phyloP scores from a whole-genome alignment of 2,797 vertebrate species.

The Gambusia yucatana region DNA sequence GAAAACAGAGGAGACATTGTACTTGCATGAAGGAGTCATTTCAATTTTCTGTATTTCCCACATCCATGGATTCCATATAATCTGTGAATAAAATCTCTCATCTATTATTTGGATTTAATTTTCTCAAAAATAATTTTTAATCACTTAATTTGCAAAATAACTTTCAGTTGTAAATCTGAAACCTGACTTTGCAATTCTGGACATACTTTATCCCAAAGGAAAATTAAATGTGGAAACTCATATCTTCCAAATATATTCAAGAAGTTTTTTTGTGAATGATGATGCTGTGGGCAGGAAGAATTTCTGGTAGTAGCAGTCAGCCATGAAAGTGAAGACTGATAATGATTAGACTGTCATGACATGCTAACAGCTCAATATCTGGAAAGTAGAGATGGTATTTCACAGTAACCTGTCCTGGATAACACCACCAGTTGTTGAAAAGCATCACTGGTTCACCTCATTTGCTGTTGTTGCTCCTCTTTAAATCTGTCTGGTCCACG shows the following conservation, averaged over 20 bases:
- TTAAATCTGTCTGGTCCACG: not conserved
- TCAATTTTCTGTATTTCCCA: not conserved
- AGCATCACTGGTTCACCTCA: not conserved
- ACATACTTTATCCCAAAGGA: not conserved
- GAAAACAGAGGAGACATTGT: conserved; percentile 71
- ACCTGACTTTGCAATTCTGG: not conserved
- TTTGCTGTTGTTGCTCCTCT: not conserved
- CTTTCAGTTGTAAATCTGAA: not conserved
- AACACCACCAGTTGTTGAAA: not conserved
- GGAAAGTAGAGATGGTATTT: not conserved
- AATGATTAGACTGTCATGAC: not conserved
- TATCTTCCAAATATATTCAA: not conserved
- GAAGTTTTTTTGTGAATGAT: not conserved
- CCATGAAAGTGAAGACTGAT: not conserved
- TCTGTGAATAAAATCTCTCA: not conserved
- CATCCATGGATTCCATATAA: conserved; percentile 5
- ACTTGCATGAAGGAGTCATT: conserved; percentile 19
- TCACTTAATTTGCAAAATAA: not conserved
- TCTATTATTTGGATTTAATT: not conserved
- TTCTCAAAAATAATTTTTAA: not conserved
- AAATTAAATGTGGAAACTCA: not conserved
- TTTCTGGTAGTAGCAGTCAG: not conserved
- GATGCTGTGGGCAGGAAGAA: not conserved
- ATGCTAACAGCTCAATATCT: not conserved
- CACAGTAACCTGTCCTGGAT: not conserved